phyloP scores from a whole-genome alignment of 2,888 invertebrate species.

The Rhaphigaster nebulosa region DNA sequence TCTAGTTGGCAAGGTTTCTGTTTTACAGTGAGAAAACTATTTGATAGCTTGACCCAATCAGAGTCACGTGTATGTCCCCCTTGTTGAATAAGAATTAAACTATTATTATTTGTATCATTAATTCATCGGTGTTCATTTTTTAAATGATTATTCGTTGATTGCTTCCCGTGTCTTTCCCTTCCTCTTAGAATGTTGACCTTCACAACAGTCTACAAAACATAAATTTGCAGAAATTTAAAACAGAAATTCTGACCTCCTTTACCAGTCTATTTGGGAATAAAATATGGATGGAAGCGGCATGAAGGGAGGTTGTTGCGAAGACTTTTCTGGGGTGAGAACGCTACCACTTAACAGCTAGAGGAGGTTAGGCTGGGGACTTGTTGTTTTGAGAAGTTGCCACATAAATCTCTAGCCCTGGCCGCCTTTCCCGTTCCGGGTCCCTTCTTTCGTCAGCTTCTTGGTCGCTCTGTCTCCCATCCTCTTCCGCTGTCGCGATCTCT shows the following conservation, averaged over 20 bases:
- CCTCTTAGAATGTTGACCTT: not conserved
- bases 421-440: not conserved
- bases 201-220: not conserved
- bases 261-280: not conserved
- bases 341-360: not conserved
- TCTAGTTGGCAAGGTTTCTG: too few species aligned
- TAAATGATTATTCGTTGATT: too few species aligned
- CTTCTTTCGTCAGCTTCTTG: slow-evolving; percentile 31
- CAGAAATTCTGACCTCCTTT: not conserved
- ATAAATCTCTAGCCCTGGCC: slow-evolving; percentile 17
- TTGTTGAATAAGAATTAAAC: too few species aligned
- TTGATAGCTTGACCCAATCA: too few species aligned
- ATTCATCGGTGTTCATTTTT: too few species aligned
- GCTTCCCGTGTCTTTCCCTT: too few species aligned
- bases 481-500: not conserved
- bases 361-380: slow-evolving; percentile 29
- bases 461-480: not conserved
- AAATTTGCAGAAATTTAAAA: not conserved
- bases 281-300: not conserved
- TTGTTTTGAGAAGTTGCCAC: slow-evolving; percentile 57
- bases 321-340: not conserved
- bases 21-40: too few species aligned
- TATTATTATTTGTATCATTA: too few species aligned
- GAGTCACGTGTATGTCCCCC: too few species aligned
- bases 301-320: not conserved